Conservation (phyloP, 2,888 invertebrate species). For the Steinernema hermaphroditum region DNA sequence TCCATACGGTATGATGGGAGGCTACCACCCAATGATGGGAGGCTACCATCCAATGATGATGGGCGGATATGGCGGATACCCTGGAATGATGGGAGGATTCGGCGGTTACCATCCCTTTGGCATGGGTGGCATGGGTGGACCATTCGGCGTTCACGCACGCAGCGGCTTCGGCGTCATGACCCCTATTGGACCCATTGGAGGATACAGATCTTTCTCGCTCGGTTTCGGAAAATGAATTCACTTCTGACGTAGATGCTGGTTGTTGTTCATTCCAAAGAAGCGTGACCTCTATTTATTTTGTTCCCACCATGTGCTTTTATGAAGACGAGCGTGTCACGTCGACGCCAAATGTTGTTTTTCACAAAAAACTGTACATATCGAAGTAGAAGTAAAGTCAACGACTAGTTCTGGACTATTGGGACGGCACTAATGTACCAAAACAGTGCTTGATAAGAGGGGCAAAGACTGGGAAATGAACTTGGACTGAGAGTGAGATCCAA, state of each 20-base stretch:
- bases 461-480: no score
- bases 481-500: no score
- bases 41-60: background rate
- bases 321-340: background rate
- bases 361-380: slow-evolving; percentile 1
- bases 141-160: background rate
- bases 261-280: slow-evolving; percentile 1
- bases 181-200: slow-evolving; percentile 11
- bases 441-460: no score
- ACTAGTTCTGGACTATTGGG: no score
- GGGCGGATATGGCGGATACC: slow-evolving; percentile 1
- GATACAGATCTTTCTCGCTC: slow-evolving; percentile 15
- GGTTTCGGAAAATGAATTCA: slow-evolving; percentile 22
- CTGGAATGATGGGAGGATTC: background rate
- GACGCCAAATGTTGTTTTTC: background rate
- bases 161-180: slow-evolving; percentile 23
- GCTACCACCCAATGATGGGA: background rate
- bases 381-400: background rate
- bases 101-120: background rate
- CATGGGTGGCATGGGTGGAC: background rate
- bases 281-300: slow-evolving; percentile 19
- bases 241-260: background rate
- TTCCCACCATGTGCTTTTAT: background rate
- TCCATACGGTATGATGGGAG: background rate
- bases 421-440: no score